A percentile compares a stretch with the other conserved stretches of the same genome.
These are phyloP conservation scores for Arrhamphus sclerolepis DNA, from an alignment of 2,797 vertebrate genomes.

Conservation along the genomic window DNA sequence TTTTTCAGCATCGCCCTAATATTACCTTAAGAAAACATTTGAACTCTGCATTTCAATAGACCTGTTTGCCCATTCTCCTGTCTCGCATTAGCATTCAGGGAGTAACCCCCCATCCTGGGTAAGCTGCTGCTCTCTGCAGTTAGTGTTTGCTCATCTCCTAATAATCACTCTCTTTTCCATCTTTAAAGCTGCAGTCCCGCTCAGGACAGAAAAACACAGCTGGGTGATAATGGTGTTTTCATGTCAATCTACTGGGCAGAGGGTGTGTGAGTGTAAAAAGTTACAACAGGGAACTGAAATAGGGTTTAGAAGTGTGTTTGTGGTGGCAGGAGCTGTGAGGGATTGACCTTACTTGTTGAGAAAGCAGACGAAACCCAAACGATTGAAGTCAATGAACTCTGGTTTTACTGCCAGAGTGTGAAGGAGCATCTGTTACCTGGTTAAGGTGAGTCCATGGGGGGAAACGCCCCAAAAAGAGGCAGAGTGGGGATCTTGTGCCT, in stretches of 20 bases:
- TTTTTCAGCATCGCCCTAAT: constrained; percentile 73
- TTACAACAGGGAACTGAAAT: constrained; percentile 53
- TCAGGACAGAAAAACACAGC: constrained; percentile 74
- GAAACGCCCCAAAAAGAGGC: too few species aligned
- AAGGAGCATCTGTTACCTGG: constrained; percentile 56
- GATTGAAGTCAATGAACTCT: constrained; percentile 64
- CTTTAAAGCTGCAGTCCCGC: constrained; percentile 68
- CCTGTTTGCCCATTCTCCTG: constrained; percentile 80
- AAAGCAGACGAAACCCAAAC: constrained; percentile 58
- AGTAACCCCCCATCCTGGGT: constrained; percentile 50
- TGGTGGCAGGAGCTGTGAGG: constrained; percentile 52
- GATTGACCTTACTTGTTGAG: constrained; percentile 42
- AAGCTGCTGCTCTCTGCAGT: constrained; percentile 53
- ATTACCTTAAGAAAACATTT: constrained; percentile 84
- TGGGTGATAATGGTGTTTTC: constrained; percentile 65
- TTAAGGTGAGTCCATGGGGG: constrained; percentile 34
- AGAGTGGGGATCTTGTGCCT: constrained; percentile 6
- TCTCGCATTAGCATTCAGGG: constrained; percentile 81
- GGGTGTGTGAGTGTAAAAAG: constrained; percentile 67
- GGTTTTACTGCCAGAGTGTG: constrained; percentile 30
- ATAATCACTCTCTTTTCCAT: constrained; percentile 77
- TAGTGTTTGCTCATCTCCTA: constrained; percentile 70
- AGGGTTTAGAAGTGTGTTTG: constrained; percentile 52
- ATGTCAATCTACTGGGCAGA: constrained; percentile 55
- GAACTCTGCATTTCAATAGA: constrained; percentile 82